phyloP scores from a whole-genome alignment of 2,113 vertebrate species.

The Saiga tatarica region DNA sequence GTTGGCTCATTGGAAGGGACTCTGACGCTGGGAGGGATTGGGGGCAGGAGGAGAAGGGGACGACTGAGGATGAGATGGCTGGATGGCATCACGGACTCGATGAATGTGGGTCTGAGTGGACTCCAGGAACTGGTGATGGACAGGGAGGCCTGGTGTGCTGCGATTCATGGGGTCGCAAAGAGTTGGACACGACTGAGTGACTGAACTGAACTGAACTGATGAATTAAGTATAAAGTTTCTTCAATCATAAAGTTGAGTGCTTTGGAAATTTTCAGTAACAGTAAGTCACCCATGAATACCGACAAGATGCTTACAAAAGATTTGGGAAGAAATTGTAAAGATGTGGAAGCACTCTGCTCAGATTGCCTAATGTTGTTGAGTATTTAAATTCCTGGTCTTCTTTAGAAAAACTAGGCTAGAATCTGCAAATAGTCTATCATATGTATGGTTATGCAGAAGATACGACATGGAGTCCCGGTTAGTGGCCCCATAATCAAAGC shows the following conservation, averaged over 20 bases:
- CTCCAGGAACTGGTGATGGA: no score
- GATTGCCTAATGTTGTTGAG: neutral
- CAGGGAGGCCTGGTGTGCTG: no score
- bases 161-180: no score
- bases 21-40: no score
- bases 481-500: neutral
- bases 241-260: neutral
- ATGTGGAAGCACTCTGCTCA: neutral
- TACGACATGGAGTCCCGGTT: neutral
- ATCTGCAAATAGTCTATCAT: neutral
- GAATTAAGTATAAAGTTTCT: constrained; percentile 4
- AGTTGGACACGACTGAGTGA: no score
- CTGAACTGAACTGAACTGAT: neutral
- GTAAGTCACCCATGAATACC: neutral
- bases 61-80: no score
- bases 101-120: no score
- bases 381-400: neutral
- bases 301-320: neutral
- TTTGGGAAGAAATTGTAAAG: neutral
- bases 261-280: constrained; percentile 15
- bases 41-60: no score
- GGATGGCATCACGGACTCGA: no score
- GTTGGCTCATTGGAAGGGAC: no score
- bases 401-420: neutral
- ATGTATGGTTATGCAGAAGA: neutral